Evolutionary conservation across 2,888 invertebrate species (phyloP).

Genomic region (Eucera pruinosa): DNA sequence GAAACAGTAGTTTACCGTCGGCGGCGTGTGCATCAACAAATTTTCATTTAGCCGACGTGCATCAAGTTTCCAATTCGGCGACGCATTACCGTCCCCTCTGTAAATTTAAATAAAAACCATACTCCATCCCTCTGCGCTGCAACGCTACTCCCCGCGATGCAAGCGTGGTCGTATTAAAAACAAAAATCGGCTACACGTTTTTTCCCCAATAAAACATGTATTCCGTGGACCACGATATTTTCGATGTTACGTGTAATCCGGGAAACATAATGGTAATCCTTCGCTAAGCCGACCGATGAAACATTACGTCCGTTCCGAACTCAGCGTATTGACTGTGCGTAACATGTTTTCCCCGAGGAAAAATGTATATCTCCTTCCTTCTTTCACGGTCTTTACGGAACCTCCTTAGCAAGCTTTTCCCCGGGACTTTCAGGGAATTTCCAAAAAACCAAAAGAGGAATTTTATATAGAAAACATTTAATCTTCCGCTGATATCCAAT

Average conservation of each 20-base stretch:
- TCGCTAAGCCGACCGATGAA: slow-evolving; percentile 60
- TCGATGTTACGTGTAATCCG: slow-evolving; percentile 53
- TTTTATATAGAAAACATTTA: no score
- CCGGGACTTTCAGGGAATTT: background rate
- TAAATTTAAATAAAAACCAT: slow-evolving; percentile 55
- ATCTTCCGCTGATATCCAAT: background rate
- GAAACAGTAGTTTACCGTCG: slow-evolving; percentile 54
- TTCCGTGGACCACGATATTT: slow-evolving; percentile 46
- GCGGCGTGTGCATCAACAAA: slow-evolving; percentile 53
- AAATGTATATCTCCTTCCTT: background rate
- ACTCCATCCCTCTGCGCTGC: background rate
- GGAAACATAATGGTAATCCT: slow-evolving; percentile 65
- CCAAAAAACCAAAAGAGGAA: no score
- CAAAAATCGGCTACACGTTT: slow-evolving; percentile 41
- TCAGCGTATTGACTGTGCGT: slow-evolving; percentile 21
- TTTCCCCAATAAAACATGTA: slow-evolving; percentile 49
- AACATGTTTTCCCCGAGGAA: background rate
- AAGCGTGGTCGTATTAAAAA: slow-evolving; percentile 31
- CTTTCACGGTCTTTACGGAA: background rate
- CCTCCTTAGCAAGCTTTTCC: background rate
- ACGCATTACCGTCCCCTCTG: slow-evolving; percentile 43
- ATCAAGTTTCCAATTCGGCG: slow-evolving; percentile 58
- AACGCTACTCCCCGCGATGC: background rate
- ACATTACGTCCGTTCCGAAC: slow-evolving; percentile 50
- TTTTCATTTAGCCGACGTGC: slow-evolving; percentile 62